Evolutionary conservation across 1,140 invertebrate species (phyloP), one percentile per base, ranked within the genome.

Genomic region (Polyergus mexicanus): DNA sequence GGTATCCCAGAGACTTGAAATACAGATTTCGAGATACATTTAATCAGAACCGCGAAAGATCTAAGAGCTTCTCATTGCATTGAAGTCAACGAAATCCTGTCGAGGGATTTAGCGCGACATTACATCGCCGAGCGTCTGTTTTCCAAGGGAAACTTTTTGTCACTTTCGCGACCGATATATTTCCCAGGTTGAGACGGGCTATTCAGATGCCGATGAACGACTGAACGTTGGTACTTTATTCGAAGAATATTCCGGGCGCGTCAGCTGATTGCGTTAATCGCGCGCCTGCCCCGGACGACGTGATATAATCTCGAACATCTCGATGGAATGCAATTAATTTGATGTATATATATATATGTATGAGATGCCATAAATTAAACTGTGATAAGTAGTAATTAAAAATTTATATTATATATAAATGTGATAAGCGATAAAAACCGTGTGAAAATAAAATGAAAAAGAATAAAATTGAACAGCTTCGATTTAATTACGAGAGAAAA

Each of bases 241-340:
- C 65, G 77, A 80, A 80, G 77, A 80, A 71, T 47, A 80, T 80
- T 80, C 77, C 77, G 47, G 10, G 44, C 63, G 65, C 77, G 65
- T 80, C 77, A 80, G 77, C 77, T 80, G 77, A 22, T 32, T 56
- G 77, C 65, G 76, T 68, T 80, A 80, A 80, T 47, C 69, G 63
- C 65, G 35, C 63, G 44, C 65, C 38, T 60, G 11, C 28, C 32
- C n/a, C 77, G 35, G 0, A 4, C 28, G 41, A 78, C 60, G 62
- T 54, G 63, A 80, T 69, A 69, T 51, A 69, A 80, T 80, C 44
- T 69, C 65, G 47, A 80, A 69, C 63, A 41, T 69, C 77, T 69
- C 22, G 32, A 47, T 41, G 63, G 65, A 80, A 71, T 80, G 76
- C 44, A 80, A 69, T 71, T 56, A 69, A 80, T 71, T 80, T 56